phyloP scores from a whole-genome alignment of 1,140 invertebrate genomes.

The Dinothrombium tinctorium region DNA sequence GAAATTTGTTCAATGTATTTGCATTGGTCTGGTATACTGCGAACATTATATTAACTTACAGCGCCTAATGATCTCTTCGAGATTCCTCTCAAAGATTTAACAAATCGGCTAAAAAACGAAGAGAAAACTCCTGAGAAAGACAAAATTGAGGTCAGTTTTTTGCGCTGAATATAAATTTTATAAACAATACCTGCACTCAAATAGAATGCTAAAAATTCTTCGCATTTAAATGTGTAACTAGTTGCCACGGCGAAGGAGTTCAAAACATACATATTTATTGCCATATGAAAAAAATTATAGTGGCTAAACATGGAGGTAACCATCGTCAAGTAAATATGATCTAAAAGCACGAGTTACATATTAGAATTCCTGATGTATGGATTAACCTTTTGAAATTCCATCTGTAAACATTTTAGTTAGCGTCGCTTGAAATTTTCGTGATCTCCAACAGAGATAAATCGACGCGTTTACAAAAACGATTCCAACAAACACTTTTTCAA shows the following conservation, averaged over 20 bases:
- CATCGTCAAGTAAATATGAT: conserved; percentile 37
- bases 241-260: conserved; percentile 43
- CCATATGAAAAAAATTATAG: conserved; percentile 55
- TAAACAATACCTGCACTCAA: conserved; percentile 36
- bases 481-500: no score
- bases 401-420: no score
- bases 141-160: not conserved
- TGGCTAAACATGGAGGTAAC: conserved; percentile 81
- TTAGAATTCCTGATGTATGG: no score
- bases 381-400: no score
- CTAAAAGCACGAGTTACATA: no score
- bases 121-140: conserved; percentile 39
- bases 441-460: no score
- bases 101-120: conserved; percentile 55
- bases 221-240: conserved; percentile 53
- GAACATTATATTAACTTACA: conserved; percentile 31
- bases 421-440: no score
- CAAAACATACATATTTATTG: conserved; percentile 84
- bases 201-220: conserved; percentile 79
- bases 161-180: not conserved
- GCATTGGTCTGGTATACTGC: conserved; percentile 8
- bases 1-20: conserved; percentile 9
- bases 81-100: conserved; percentile 40
- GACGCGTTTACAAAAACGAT: no score
- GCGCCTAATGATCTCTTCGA: conserved; percentile 62